A percentile compares a stretch with the other conserved stretches of the same genome.
Evolutionary conservation across 2,888 invertebrate genomes (phyloP).

Genomic region (Patella depressa): DNA sequence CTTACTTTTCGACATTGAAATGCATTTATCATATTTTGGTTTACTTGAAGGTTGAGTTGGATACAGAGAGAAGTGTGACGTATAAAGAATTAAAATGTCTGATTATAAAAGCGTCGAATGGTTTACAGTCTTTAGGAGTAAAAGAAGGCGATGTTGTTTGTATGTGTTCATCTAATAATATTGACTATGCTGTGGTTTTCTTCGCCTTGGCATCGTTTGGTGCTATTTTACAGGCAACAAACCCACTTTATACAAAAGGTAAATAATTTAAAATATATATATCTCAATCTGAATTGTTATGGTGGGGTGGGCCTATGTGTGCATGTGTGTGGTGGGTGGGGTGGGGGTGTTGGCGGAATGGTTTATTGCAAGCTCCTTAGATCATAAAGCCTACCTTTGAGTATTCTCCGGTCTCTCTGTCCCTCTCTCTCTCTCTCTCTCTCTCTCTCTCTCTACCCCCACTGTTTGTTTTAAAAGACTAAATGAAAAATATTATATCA

Average conservation of each 20-base stretch:
- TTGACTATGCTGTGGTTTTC: slow-evolving; percentile 35
- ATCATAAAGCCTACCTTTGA: too few relatives aligned
- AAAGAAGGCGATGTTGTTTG: slow-evolving; percentile 38
- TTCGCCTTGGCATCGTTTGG: slow-evolving; percentile 33
- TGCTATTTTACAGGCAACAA: slow-evolving; percentile 37
- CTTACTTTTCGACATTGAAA: not conserved
- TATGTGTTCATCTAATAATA: slow-evolving; percentile 34
- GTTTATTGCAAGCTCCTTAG: too few relatives aligned
- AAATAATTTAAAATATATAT: not conserved
- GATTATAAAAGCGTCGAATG: slow-evolving; percentile 26
- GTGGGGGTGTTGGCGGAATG: too few relatives aligned
- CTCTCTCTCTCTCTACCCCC: too few relatives aligned
- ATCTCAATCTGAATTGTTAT: too few relatives aligned
- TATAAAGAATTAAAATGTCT: slow-evolving; percentile 4
- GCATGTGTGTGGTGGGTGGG: too few relatives aligned
- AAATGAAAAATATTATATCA: too few relatives aligned
- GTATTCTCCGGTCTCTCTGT: too few relatives aligned
- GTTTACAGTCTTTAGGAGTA: slow-evolving; percentile 34
- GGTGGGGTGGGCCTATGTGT: too few relatives aligned
- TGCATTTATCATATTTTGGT: not conserved
- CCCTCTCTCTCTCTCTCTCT: too few relatives aligned
- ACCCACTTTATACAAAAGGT: slow-evolving; percentile 40
- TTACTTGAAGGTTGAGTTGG: slow-evolving; percentile 14
- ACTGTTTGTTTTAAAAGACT: too few relatives aligned
- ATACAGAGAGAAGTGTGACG: slow-evolving; percentile 12